Base-by-base conservation (phyloP, 92 coral and sea anemone genomes). In the Chrysogorgia sp. region DNA sequence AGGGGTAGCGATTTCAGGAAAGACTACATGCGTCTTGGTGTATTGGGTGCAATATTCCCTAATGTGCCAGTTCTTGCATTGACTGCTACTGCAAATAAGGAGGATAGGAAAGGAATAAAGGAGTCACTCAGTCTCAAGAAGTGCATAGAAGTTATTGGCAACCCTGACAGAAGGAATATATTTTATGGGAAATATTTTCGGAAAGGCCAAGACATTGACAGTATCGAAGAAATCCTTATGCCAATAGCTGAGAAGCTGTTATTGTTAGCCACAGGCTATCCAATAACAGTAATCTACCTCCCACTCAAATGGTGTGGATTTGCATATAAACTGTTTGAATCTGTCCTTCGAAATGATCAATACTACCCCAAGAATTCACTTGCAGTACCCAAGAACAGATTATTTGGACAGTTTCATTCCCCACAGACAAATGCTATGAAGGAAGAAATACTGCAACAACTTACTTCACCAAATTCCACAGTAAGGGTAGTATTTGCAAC, bases 61-160 rank as follows among this genome's bases (percentile, higher is more conserved):
- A 5, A 37, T 37, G 43, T 37, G 43, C 43, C 43, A 5, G 12
- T 37, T 37, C 43, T n/a, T n/a, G n/a, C n/a, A n/a, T n/a, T n/a
- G n/a, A n/a, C n/a, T n/a, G n/a, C n/a, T n/a, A n/a, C n/a, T 37
- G 69, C 69, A 30, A 75, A 37, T 29, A 75, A 75, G 67, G 58
- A 65, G 4, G 81, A 75, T 58, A 30, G 59, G 7, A 58, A 1
- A 1, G 37, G 4, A 14, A 75, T 75, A 24, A 75, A 35, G 23
- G 69, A 34, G 64, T 75, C 69, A 10, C 40, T 75, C 19, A 56
- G 61, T 75, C 40, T 75, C 0, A 53, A 19, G 25, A 22, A 50
- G 30, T 67, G 66, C 26, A 1, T 75, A 1, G 52, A 75, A 35
- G 30, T 75, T n/a, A 23, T 75, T 15, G 68, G 67, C 7, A 75